Evolutionary conservation across 2,113 vertebrate genomes (phyloP), one percentile per base, ranked within the genome.

Genomic region (Hiodon tergisus): DNA sequence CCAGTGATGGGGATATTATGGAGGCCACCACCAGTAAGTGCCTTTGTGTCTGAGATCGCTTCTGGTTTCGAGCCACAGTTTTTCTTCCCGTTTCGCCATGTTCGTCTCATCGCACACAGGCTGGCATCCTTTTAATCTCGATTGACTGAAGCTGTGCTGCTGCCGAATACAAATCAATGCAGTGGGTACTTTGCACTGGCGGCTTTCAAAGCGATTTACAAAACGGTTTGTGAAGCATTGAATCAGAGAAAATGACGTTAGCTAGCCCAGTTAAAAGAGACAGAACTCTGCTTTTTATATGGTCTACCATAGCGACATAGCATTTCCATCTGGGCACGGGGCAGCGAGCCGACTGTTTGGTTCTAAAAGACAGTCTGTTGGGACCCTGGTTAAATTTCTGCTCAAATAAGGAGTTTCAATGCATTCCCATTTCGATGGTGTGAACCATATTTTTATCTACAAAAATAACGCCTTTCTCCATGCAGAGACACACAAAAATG

Each of bases 21-120:
- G 84, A 92, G 68, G 93, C 91, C 65, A 91, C 86, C 59, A 96
- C 92, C 79, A 90, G 91, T 93, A 83, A 69, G 68, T 14, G 52
- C 0, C 16, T 31, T 69, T 16, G n/a, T 58, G 52, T 5, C 31
- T 59, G 6, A 63, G 2, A 17, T 0, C 7, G 46, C 13, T 7
- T 52, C 47, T n/a, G 7, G n/a, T 17, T 54, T 74, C 54, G 8
- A 31, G 31, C 31, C 31, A 31, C 31, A 31, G 31, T 31, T 31
- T 31, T 31, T 1, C 46, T 50, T 52, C 31, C 6, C 11, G 14
- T 63, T 8, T 59, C 9, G 5, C 8, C 14, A 62, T 65, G 51
- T 10, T 66, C 61, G 14, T 54, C 17, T 2, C 46, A 60, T 60
- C 13, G 59, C 31, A 31, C 31, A 31, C 31, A 31, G 31, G 31